These are phyloP conservation scores for Podarcis raffonei DNA, from an alignment of 2,113 vertebrate species.

Conservation along the genomic window DNA sequence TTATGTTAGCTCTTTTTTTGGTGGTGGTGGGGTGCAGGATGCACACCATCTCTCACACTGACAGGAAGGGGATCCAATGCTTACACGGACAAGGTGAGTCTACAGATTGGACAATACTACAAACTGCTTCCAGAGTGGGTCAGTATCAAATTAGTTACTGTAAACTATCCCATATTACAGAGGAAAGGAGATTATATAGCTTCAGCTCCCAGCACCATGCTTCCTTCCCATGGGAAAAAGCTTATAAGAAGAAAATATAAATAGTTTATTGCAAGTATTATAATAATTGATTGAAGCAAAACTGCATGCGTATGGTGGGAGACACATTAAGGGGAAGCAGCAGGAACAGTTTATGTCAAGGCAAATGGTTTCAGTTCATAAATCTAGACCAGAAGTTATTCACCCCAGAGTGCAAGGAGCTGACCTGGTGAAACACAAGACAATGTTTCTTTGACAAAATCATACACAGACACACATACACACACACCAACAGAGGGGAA, in stretches of 20 bases:
- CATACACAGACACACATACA: conserved; percentile 26
- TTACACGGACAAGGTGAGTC: not conserved
- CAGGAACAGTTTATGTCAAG: conserved; percentile 46
- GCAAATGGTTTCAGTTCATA: conserved; percentile 23
- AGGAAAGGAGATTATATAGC: conserved; percentile 10
- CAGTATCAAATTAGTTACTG: not conserved
- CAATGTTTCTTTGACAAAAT: conserved; percentile 37
- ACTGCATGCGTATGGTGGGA: conserved; percentile 73
- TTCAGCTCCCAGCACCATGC: conserved; percentile 27
- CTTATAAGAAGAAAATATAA: conserved; percentile 69
- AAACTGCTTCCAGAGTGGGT: not conserved
- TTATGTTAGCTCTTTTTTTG: not conserved
- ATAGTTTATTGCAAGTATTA: conserved; percentile 71
- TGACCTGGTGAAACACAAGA: conserved; percentile 54
- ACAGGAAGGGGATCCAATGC: not conserved
- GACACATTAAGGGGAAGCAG: conserved; percentile 43
- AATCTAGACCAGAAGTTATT: conserved; percentile 27
- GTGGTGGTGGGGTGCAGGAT: not conserved
- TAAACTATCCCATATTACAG: conserved; percentile 15
- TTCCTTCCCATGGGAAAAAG: conserved; percentile 31
- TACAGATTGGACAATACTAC: not conserved
- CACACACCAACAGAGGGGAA: conserved; percentile 28
- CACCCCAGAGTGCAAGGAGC: conserved; percentile 31
- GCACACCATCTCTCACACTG: not conserved
- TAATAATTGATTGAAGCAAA: conserved; percentile 75